Percentiles rank a stretch among this genome's conserved stretches.
Conservation (phyloP, 2,797 vertebrate genomes). For the Falco naumanni region DNA sequence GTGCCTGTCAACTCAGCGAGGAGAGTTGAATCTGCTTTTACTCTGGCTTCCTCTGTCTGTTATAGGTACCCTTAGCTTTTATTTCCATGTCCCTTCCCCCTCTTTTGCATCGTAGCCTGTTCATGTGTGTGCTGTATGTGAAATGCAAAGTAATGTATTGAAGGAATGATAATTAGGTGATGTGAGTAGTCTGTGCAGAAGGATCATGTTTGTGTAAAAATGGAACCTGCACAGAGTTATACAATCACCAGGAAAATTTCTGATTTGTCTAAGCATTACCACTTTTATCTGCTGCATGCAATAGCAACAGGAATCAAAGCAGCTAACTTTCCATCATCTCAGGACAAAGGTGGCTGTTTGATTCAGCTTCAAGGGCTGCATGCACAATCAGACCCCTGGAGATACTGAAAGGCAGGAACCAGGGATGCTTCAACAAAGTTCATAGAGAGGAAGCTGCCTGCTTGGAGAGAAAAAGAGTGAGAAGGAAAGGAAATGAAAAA, state of each 20-base stretch:
- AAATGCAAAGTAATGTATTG: constrained; percentile 11
- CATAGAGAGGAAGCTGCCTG: constrained; percentile 43
- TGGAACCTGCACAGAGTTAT: constrained; percentile 14
- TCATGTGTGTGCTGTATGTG: background rate
- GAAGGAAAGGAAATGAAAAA: constrained; percentile 28
- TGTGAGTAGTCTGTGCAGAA: background rate
- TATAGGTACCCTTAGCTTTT: background rate
- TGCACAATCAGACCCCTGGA: constrained; percentile 68
- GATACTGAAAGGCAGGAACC: constrained; percentile 47
- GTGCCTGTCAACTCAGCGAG: background rate
- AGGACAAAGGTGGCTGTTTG: constrained; percentile 68
- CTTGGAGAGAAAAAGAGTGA: constrained; percentile 18
- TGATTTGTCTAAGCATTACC: constrained; percentile 42
- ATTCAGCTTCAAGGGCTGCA: constrained; percentile 69
- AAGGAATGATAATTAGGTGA: background rate
- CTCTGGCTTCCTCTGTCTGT: background rate
- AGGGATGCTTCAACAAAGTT: constrained; percentile 63
- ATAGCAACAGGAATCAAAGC: constrained; percentile 65
- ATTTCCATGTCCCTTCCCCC: background rate
- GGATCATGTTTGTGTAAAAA: constrained; percentile 26
- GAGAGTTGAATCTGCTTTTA: background rate
- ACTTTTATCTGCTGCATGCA: constrained; percentile 20
- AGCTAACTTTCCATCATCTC: constrained; percentile 48
- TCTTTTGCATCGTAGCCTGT: background rate
- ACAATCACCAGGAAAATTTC: constrained; percentile 29